phyloP scores from a whole-genome alignment of 2,113 vertebrate species.

The Trichechus manatus region DNA sequence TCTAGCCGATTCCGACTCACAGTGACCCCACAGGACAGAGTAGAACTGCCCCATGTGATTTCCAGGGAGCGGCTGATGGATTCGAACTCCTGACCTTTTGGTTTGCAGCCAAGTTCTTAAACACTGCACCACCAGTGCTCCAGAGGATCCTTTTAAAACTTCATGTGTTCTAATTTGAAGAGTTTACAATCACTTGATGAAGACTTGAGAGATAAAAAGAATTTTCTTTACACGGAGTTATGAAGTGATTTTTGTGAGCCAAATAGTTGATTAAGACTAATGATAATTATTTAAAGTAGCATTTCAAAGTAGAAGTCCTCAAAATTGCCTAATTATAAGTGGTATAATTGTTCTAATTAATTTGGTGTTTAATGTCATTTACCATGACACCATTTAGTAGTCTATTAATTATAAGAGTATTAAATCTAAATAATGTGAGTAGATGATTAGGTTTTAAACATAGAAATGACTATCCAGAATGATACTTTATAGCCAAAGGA shows the following conservation, averaged over 20 bases:
- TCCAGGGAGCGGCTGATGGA: too few species aligned
- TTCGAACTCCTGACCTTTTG: too few species aligned
- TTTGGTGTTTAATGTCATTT: constrained; percentile 9
- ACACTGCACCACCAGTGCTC: too few species aligned
- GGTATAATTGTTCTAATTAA: background rate
- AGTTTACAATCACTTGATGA: constrained; percentile 45
- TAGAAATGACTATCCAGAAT: background rate
- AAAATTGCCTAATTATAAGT: background rate
- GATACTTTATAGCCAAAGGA: constrained; percentile 5
- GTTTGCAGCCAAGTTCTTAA: too few species aligned
- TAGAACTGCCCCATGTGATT: too few species aligned
- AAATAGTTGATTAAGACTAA: background rate
- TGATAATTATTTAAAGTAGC: background rate
- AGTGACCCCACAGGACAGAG: too few species aligned
- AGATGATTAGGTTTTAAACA: constrained; percentile 49
- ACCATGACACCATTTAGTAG: background rate
- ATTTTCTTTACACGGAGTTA: background rate
- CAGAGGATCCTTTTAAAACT: background rate
- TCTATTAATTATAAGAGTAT: background rate
- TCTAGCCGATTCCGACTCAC: too few species aligned
- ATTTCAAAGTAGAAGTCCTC: constrained; percentile 3
- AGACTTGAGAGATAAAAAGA: background rate
- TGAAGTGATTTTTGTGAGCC: background rate
- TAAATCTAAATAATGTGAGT: background rate
- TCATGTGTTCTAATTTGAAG: background rate